phyloP scores from a whole-genome alignment of 2,113 vertebrate species.

The Ptilorrhoa leucosticta region DNA sequence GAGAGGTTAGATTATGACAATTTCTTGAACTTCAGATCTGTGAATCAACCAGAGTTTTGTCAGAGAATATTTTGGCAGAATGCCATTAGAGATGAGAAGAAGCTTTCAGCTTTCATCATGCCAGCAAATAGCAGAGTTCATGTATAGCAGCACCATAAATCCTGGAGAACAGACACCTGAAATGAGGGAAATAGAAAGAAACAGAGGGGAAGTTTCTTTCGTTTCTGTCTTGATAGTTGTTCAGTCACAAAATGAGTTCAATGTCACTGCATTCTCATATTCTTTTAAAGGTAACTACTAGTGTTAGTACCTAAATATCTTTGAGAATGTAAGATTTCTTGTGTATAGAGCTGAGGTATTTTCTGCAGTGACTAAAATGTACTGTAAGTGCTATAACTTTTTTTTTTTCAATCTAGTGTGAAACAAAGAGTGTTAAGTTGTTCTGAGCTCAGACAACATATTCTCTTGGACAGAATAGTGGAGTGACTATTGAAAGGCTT shows the following conservation, averaged over 20 bases:
- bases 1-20: not conserved
- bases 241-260: not conserved
- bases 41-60: conserved; percentile 25
- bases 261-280: not conserved
- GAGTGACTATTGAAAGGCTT: not conserved
- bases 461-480: not conserved
- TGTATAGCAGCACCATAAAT: not conserved
- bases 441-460: not conserved
- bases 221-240: not conserved
- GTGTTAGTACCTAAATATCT: not conserved
- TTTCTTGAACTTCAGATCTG: conserved; percentile 15
- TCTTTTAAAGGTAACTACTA: not conserved
- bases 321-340: not conserved
- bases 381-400: not conserved
- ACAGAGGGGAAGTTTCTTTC: not conserved
- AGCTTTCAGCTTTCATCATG: conserved; percentile 11
- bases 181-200: not conserved
- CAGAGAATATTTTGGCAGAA: conserved; percentile 21
- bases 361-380: not conserved
- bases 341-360: not conserved
- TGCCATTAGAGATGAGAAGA: conserved; percentile 15
- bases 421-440: not conserved
- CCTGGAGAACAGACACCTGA: conserved; percentile 9
- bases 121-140: conserved; percentile 20
- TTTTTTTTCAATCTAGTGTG: not conserved